A percentile compares a stretch with the other conserved stretches of the same genome.
These are phyloP conservation scores for Mya arenaria DNA, from an alignment of 1,140 invertebrate genomes.

Conservation along the genomic window DNA sequence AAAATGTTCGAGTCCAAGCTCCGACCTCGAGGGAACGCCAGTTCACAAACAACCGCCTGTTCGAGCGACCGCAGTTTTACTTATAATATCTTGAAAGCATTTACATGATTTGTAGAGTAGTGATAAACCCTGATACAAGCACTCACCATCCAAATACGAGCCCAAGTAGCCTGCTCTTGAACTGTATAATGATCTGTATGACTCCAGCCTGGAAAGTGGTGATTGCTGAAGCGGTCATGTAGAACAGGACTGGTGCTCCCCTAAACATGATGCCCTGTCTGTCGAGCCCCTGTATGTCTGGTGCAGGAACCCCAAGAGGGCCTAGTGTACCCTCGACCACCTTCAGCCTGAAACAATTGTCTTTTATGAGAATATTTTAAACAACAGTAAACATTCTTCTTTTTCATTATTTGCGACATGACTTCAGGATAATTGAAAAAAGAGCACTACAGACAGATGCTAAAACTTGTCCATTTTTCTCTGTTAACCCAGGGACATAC, in stretches of 20 bases:
- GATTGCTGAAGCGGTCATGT: conserved; percentile 28
- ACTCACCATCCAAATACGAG: conserved; percentile 48
- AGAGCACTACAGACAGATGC: not conserved
- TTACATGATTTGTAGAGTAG: too few relatives aligned
- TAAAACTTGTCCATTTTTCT: too few relatives aligned
- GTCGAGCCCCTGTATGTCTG: conserved; percentile 22
- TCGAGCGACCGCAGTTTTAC: too few relatives aligned
- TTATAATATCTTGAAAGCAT: too few relatives aligned
- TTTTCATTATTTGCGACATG: not conserved
- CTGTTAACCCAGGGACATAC: too few relatives aligned
- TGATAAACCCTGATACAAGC: not conserved
- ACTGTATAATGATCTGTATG: conserved; percentile 39
- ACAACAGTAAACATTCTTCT: not conserved
- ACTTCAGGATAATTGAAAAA: not conserved
- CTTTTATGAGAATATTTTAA: not conserved
- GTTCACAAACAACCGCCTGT: too few relatives aligned
- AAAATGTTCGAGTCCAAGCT: too few relatives aligned
- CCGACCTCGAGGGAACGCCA: too few relatives aligned
- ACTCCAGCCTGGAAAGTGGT: conserved; percentile 52
- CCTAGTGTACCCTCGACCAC: conserved; percentile 4
- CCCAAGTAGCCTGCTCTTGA: conserved; percentile 43
- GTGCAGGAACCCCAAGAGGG: conserved; percentile 7
- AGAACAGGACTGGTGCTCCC: conserved; percentile 45
- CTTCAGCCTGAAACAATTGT: conserved; percentile 13
- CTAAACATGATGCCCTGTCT: conserved; percentile 36